phyloP scores from a whole-genome alignment of 2,113 vertebrate genomes.

The Genyomyrus donnyi region DNA sequence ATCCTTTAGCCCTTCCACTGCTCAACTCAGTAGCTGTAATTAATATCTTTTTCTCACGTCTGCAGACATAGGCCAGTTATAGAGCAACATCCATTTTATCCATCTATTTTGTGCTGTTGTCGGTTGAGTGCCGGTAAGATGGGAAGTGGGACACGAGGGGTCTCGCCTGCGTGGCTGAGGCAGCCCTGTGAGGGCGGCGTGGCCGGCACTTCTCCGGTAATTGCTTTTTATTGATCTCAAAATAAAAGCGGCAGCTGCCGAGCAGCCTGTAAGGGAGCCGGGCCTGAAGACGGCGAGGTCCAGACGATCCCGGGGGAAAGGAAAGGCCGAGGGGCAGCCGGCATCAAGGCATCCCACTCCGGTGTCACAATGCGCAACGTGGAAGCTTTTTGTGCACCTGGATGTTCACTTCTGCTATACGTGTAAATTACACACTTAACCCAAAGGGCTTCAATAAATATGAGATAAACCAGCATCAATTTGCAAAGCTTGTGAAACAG shows the following conservation, averaged over 20 bases:
- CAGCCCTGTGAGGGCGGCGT: too few relatives aligned
- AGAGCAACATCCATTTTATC: neutral
- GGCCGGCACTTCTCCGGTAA: neutral
- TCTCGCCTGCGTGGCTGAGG: neutral
- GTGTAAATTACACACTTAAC: neutral
- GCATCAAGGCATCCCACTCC: neutral
- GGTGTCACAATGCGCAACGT: neutral
- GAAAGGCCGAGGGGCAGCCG: neutral
- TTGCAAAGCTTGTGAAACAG: neutral
- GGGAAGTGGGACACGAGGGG: conserved; percentile 17
- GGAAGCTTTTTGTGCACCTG: neutral
- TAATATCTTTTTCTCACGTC: neutral
- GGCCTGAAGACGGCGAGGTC: neutral
- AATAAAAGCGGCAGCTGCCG: neutral
- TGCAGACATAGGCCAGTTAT: neutral
- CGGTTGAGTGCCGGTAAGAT: neutral
- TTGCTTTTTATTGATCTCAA: neutral
- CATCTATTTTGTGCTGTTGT: neutral
- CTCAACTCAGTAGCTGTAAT: neutral
- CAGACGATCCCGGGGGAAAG: neutral
- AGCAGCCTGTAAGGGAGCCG: neutral
- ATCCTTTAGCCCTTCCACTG: neutral
- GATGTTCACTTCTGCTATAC: neutral
- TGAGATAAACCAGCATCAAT: neutral
- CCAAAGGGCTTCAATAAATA: neutral